These are phyloP conservation scores for Phymatocera aterrima DNA, from an alignment of 2,888 invertebrate species.

Conservation along the genomic window DNA sequence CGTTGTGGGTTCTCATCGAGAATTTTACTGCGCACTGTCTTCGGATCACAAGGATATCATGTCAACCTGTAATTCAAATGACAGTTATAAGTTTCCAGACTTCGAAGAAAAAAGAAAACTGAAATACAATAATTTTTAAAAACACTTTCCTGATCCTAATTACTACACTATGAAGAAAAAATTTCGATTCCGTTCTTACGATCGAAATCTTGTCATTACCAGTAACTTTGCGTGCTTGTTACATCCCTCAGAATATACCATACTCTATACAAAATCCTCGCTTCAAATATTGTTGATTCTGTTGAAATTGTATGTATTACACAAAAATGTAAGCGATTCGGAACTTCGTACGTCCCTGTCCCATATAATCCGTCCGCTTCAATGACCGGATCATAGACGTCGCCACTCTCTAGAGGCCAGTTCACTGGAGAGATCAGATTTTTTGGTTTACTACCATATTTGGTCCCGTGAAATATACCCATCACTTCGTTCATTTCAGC, in stretches of 20 bases:
- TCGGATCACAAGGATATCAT: neutral
- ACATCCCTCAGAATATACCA: neutral
- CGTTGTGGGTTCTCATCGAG: neutral
- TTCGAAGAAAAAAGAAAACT: neutral
- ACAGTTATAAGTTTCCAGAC: neutral
- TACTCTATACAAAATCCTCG: neutral
- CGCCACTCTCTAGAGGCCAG: no score
- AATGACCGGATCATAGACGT: no score
- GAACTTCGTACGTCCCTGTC: no score
- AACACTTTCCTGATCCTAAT: no score
- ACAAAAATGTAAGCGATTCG: no score
- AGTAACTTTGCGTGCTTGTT: neutral
- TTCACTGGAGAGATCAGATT: no score
- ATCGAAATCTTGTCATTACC: neutral
- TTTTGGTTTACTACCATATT: no score
- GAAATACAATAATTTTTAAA: neutral
- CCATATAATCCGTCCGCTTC: no score
- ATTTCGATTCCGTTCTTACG: neutral
- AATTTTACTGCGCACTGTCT: neutral
- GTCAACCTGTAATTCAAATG: neutral
- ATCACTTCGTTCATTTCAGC: no score
- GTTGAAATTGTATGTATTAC: no score
- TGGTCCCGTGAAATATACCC: no score
- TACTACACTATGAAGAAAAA: neutral
- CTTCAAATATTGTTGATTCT: neutral